Evolutionary conservation across 2,888 invertebrate genomes (phyloP).

Genomic region (Pristionchus arcanus): DNA sequence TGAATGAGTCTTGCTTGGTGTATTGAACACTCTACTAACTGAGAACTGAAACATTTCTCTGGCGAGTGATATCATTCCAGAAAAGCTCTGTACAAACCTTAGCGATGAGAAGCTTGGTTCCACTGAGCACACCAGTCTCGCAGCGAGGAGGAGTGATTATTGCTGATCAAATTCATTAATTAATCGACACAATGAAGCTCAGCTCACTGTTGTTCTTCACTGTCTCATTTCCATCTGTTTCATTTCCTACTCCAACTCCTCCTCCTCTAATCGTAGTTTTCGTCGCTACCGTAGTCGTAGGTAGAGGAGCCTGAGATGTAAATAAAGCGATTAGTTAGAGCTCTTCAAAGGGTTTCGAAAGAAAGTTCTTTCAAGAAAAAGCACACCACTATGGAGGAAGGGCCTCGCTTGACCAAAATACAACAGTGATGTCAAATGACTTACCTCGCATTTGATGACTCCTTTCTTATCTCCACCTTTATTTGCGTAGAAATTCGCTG

Average conservation of each 20-base stretch:
- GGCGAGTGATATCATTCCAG: no score
- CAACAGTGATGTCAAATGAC: neutral
- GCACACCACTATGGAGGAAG: neutral
- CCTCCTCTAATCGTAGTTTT: neutral
- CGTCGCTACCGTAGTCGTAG: neutral
- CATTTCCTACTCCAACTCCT: neutral
- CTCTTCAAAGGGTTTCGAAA: neutral
- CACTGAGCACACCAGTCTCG: slow-evolving; percentile 35
- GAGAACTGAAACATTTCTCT: no score
- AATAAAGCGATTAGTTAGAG: no score
- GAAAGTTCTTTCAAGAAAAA: neutral
- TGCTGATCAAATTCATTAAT: neutral
- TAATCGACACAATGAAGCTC: neutral
- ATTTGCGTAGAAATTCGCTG: neutral
- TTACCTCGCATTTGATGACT: neutral
- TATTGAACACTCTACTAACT: neutral
- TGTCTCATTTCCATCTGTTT: neutral
- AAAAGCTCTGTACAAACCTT: neutral
- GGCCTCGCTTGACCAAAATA: neutral
- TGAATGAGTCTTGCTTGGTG: slow-evolving; percentile 14
- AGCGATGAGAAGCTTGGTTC: neutral
- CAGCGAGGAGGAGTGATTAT: slow-evolving; percentile 13
- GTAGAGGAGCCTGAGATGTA: no score
- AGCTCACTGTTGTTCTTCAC: neutral
- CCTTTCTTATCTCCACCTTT: neutral